A percentile compares a stretch with the other conserved stretches of the same genome.
Evolutionary conservation across 2,888 invertebrate species (phyloP).

Genomic region (Lottia gigantea): DNA sequence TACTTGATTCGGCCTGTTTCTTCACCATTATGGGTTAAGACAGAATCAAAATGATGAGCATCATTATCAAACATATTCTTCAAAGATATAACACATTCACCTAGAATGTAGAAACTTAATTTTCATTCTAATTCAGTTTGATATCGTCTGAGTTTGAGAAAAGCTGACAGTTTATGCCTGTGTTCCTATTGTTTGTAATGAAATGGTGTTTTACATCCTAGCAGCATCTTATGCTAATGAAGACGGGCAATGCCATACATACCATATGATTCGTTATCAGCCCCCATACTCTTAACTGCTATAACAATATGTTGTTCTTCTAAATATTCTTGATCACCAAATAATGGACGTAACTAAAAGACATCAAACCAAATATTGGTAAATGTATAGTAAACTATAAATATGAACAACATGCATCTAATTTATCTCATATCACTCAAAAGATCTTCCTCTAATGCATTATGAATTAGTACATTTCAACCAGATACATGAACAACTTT

Average conservation of each 20-base stretch:
- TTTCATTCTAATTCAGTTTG: too few relatives aligned
- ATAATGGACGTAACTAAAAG: constrained; percentile 60
- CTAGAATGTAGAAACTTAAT: constrained; percentile 35
- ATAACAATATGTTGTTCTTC: constrained; percentile 66
- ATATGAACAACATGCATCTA: background rate
- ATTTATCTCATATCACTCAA: background rate
- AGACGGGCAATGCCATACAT: constrained; percentile 7
- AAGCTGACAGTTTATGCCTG: too few relatives aligned
- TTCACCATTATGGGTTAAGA: constrained; percentile 62
- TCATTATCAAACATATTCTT: constrained; percentile 59
- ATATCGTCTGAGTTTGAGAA: too few relatives aligned
- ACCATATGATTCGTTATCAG: constrained; percentile 64
- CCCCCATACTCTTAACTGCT: constrained; percentile 60
- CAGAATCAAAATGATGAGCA: constrained; percentile 56
- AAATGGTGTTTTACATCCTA: too few relatives aligned
- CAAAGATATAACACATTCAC: constrained; percentile 63
- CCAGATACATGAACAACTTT: too few relatives aligned
- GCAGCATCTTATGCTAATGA: too few relatives aligned
- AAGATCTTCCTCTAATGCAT: too few relatives aligned
- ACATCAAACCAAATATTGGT: background rate
- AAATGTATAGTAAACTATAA: background rate
- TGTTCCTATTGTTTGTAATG: too few relatives aligned
- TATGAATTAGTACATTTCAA: too few relatives aligned
- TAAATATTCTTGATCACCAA: constrained; percentile 62
- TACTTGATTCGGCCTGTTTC: constrained; percentile 63